Evolutionary conservation across 2,797 vertebrate species (phyloP).

Genomic region (Acrocephalus scirpaceus): DNA sequence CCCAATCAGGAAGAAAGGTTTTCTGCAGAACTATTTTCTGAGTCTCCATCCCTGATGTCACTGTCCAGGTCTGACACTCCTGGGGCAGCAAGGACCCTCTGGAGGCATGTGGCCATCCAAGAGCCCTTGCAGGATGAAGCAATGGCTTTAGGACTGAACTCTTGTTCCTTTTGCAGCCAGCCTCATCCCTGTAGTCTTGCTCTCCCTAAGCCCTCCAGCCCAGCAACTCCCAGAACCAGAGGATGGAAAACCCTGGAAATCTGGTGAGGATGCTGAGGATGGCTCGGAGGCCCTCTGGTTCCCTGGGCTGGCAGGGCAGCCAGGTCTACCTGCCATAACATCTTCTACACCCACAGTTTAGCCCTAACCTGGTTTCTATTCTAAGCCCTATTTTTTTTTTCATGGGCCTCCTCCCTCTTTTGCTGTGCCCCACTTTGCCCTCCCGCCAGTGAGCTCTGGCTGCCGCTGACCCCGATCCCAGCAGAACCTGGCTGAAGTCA

Average conservation of each 20-base stretch:
- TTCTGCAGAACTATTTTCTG: background rate
- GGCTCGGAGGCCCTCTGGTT: rapidly evolving
- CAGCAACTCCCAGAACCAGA: background rate
- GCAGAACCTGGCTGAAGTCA: background rate
- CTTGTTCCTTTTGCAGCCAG: background rate
- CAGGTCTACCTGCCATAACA: background rate
- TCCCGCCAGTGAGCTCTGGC: rapidly evolving
- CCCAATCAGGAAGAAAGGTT: background rate
- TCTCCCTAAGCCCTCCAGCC: background rate
- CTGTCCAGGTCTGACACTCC: background rate
- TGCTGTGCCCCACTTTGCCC: slow-evolving; percentile 24
- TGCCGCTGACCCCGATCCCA: background rate
- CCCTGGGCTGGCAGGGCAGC: background rate
- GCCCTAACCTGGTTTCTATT: slow-evolving; percentile 44
- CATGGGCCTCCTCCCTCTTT: slow-evolving; percentile 19
- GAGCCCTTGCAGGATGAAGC: background rate
- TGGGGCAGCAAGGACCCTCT: background rate
- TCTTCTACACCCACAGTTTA: slow-evolving; percentile 21
- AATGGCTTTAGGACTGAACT: background rate
- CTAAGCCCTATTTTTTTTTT: background rate
- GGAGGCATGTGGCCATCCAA: rapidly evolving
- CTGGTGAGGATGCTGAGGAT: background rate
- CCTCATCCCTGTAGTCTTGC: rapidly evolving
- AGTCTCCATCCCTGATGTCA: background rate
- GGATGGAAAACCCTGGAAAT: background rate